phyloP scores from a whole-genome alignment of 1,140 invertebrate genomes.

The Phymastichus coffea region DNA sequence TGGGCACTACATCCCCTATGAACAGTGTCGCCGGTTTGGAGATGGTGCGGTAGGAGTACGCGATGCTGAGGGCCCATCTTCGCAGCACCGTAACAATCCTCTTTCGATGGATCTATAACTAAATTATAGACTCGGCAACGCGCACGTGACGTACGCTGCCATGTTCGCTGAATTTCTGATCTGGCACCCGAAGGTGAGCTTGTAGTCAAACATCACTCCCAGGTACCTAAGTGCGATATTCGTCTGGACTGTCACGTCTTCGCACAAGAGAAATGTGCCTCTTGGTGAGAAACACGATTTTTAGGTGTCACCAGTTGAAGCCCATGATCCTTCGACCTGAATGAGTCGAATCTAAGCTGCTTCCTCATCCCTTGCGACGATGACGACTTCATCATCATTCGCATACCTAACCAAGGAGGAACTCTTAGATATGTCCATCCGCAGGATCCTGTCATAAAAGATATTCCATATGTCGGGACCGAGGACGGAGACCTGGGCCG shows the following conservation, averaged over 20 bases:
- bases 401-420: slow-evolving; percentile 34
- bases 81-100: slow-evolving; percentile 26
- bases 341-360: slow-evolving; percentile 21
- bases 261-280: slow-evolving; percentile 1
- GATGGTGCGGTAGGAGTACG: slow-evolving; percentile 28
- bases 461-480: slow-evolving; percentile 39
- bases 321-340: slow-evolving; percentile 15
- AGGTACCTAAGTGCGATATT: slow-evolving; percentile 31
- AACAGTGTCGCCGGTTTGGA: slow-evolving; percentile 25
- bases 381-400: slow-evolving; percentile 37
- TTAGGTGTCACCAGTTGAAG: slow-evolving; percentile 30
- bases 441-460: slow-evolving; percentile 38
- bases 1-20: not conserved
- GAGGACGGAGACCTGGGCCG: slow-evolving; percentile 9
- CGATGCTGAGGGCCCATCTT: slow-evolving; percentile 20
- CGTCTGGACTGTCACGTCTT: too few species aligned
- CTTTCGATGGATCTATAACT: slow-evolving; percentile 14
- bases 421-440: too few species aligned
- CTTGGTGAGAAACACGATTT: slow-evolving; percentile 22
- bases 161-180: slow-evolving; percentile 20
- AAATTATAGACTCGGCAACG: slow-evolving; percentile 17
- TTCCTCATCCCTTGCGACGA: slow-evolving; percentile 21
- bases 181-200: slow-evolving; percentile 26
- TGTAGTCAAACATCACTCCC: slow-evolving; percentile 27
- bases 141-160: slow-evolving; percentile 13